phyloP scores from a whole-genome alignment of 2,888 invertebrate species.

The Mesorhabditis spiculigera region DNA sequence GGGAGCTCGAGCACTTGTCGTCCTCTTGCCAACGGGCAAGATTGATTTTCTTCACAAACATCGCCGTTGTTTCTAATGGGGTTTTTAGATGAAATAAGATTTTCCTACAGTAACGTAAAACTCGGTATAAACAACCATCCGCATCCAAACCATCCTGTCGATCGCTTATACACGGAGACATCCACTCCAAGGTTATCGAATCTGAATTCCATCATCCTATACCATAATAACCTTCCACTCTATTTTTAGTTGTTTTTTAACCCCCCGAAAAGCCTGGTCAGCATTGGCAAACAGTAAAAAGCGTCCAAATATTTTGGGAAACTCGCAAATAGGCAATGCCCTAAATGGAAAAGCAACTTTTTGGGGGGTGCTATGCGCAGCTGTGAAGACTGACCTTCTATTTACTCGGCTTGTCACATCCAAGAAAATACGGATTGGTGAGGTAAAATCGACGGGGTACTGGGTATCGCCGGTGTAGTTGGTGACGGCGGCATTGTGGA shows the following conservation, averaged over 20 bases:
- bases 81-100: slow-evolving; percentile 6
- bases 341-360: not conserved
- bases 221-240: not conserved
- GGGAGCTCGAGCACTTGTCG: slow-evolving; percentile 51
- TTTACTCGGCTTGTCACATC: slow-evolving; percentile 45
- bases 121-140: slow-evolving; percentile 53
- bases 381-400: slow-evolving; percentile 30
- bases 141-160: slow-evolving; percentile 52
- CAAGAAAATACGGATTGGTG: slow-evolving; percentile 45
- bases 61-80: slow-evolving; percentile 33
- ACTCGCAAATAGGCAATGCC: not conserved
- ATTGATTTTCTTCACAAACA: slow-evolving; percentile 41
- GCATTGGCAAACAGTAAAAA: slow-evolving; percentile 1
- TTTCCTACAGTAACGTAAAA: slow-evolving; percentile 45
- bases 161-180: slow-evolving; percentile 45
- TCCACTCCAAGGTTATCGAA: slow-evolving; percentile 50
- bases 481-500: slow-evolving; percentile 51
- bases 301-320: not conserved
- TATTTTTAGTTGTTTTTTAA: not conserved
- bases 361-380: not conserved
- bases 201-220: slow-evolving; percentile 20
- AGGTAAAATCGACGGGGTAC: slow-evolving; percentile 44
- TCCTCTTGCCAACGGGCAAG: slow-evolving; percentile 35
- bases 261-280: not conserved
- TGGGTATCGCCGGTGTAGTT: slow-evolving; percentile 47